These are phyloP conservation scores for Antennarius striatus DNA, from an alignment of 2,113 vertebrate species.

Conservation along the genomic window DNA sequence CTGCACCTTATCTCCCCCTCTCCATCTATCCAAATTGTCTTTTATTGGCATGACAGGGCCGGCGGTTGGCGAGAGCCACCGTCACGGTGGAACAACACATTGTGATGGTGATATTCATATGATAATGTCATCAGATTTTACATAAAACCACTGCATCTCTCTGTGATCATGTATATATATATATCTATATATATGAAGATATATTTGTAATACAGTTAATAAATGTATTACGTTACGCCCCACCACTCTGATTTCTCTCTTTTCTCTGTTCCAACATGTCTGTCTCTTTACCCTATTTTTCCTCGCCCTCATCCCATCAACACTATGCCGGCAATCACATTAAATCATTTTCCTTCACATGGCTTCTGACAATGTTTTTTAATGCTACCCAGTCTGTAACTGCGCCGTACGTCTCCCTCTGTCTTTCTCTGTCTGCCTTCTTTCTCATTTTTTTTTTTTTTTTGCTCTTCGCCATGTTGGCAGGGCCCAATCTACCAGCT, in stretches of 20 bases:
- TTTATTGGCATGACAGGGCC: slow-evolving; percentile 71
- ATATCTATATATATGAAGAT: slow-evolving; percentile 9
- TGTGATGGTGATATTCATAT: slow-evolving; percentile 77
- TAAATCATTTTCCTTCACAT: slow-evolving; percentile 61
- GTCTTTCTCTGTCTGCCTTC: slow-evolving; percentile 61
- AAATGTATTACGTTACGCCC: slow-evolving; percentile 55
- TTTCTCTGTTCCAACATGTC: slow-evolving; percentile 57
- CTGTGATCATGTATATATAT: slow-evolving; percentile 10
- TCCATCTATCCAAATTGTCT: slow-evolving; percentile 77
- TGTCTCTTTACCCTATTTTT: slow-evolving; percentile 25
- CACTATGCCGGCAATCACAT: slow-evolving; percentile 62
- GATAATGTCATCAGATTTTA: slow-evolving; percentile 74
- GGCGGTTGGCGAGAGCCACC: slow-evolving; percentile 63
- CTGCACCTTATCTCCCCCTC: slow-evolving; percentile 73
- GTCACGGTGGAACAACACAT: slow-evolving; percentile 74
- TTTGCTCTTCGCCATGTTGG: slow-evolving; percentile 82
- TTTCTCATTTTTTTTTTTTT: slow-evolving; percentile 51
- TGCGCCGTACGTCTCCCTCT: slow-evolving; percentile 50
- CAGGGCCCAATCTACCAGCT: slow-evolving; percentile 85
- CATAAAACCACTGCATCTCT: slow-evolving; percentile 10
- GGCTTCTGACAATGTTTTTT: slow-evolving; percentile 51
- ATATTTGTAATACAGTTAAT: slow-evolving; percentile 30
- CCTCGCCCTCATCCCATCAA: slow-evolving; percentile 16
- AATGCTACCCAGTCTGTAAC: slow-evolving; percentile 52
- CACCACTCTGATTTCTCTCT: slow-evolving; percentile 47